phyloP scores from a whole-genome alignment of 2,113 vertebrate species.

The Brevimyrus niger region DNA sequence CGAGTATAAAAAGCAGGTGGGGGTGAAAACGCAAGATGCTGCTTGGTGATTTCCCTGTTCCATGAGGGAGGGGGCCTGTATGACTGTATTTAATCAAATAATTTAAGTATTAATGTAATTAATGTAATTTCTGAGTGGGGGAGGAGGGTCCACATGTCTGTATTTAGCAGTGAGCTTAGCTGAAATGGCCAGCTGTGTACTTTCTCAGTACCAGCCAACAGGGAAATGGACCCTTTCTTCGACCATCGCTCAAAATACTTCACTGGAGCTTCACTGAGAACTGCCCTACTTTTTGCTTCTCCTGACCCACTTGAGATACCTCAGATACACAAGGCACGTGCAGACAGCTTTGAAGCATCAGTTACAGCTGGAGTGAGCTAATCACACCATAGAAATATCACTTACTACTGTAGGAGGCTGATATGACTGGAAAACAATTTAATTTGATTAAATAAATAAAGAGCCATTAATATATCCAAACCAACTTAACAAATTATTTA shows the following conservation, averaged over 20 bases:
- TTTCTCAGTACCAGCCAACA: not conserved
- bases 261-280: not conserved
- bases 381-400: not conserved
- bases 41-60: not conserved
- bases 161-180: not conserved
- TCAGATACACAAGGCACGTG: not conserved
- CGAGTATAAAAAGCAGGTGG: not conserved
- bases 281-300: not conserved
- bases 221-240: not conserved
- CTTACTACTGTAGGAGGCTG: not conserved
- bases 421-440: not conserved
- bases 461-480: not conserved
- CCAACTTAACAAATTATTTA: not conserved
- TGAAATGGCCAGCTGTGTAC: not conserved
- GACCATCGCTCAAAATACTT: not conserved
- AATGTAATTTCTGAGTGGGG: not conserved
- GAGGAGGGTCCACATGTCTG: not conserved
- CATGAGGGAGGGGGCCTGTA: not conserved
- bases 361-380: not conserved
- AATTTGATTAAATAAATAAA: not conserved
- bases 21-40: no score
- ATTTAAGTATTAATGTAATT: not conserved
- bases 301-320: not conserved
- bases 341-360: not conserved
- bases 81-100: constrained; percentile 4